Conservation (phyloP, 1,140 invertebrate species). For the Araneus ventricosus region DNA sequence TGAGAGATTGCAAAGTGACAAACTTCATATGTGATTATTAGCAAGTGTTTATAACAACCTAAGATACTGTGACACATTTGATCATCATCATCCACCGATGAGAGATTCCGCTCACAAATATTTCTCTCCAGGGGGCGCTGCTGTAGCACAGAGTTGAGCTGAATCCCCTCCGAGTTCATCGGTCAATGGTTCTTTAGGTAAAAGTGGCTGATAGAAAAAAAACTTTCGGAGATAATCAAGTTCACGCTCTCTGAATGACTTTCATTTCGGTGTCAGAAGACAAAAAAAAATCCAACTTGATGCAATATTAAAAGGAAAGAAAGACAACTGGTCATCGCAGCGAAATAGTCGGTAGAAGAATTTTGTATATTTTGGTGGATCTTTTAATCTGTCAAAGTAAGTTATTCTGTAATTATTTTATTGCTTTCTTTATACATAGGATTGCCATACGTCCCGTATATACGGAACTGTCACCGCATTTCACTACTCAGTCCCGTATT, state of each 20-base stretch:
- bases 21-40: neutral
- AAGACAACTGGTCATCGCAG: no score
- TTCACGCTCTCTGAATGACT: neutral
- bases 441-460: no score
- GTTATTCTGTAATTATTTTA: no score
- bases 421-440: no score
- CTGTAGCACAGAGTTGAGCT: neutral
- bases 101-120: neutral
- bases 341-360: no score
- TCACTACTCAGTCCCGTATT: no score
- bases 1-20: neutral
- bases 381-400: no score
- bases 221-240: conserved; percentile 2
- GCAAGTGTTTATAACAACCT: neutral
- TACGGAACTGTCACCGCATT: no score
- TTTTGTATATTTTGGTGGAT: no score
- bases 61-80: neutral
- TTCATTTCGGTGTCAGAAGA: neutral
- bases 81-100: neutral
- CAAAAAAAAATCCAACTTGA: no score
- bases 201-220: neutral
- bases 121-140: neutral
- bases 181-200: conserved; percentile 16
- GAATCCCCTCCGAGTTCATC: neutral
- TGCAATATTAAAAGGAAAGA: no score